Base-by-base conservation (phyloP, 30 jellyfish, hydroid and myxozoan species). In the Sanderia malayensis region DNA sequence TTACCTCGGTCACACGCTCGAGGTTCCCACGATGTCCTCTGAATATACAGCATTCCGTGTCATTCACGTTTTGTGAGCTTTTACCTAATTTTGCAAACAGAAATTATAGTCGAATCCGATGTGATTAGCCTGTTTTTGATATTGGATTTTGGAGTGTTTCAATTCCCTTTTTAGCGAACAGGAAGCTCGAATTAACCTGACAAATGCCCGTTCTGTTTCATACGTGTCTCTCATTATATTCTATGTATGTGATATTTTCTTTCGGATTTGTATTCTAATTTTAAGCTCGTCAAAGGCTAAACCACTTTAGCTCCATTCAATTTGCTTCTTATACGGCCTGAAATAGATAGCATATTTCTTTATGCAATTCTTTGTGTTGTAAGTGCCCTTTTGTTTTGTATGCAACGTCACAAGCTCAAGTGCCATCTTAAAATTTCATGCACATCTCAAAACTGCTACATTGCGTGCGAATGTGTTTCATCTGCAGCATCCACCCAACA, bases 211-310 rank as follows among this genome's bases (percentile, higher is more conserved):
- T 49, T 49, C 64, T 49, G 13, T 18, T 49, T 49, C 18, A 49
- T 15, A 8, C 8, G 8, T 49, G 64, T 3, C 18, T 9, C 27
- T 49, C 64, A 49, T 49, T 15, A 49, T 9, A 8, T 41, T 41
- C 11, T 15, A 11, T 19, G 18, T 49, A 9, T 49, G 64, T 49
- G 52, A 37, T 19, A 49, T 49, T 49, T 49, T 49, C 64, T 9
- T 49, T 49, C 64, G 27, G 64, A 49, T 49, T 49, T 49, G 7
- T 49, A 2, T 19, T 49, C 64, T 49, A 49, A 49, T 9, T 49
- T 49, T 49, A 49, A 49, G 64, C 64, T 19, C 8, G 18, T 49
- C 4, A 9, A 9, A 15, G 27, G 64, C 4, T 49, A 49, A 49
- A 49, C 64, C 64, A 19, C 64, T 49, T 49, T 19, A 49, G 23